A percentile compares a stretch with the other conserved stretches of the same genome.
Evolutionary conservation across 1,140 invertebrate genomes (phyloP).

Genomic region (Rhyacophila brunnea): DNA sequence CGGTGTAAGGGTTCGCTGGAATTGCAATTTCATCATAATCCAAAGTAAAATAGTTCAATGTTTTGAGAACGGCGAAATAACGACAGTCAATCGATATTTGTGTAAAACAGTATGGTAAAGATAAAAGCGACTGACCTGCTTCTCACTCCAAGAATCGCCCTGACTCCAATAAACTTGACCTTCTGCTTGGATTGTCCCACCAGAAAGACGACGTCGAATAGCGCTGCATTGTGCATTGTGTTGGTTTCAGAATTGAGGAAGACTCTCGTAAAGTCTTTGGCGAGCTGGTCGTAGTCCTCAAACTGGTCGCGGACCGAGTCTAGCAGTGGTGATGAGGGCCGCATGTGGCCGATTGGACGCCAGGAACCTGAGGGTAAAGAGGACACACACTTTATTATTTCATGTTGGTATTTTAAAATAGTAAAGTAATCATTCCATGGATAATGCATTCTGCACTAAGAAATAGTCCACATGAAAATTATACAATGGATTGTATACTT

Average conservation of each 20-base stretch:
- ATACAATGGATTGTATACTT: too few species aligned
- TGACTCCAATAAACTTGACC: slow-evolving; percentile 82
- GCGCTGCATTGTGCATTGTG: slow-evolving; percentile 66
- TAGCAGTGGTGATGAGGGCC: slow-evolving; percentile 86
- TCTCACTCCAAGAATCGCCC: slow-evolving; percentile 87
- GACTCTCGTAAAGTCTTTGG: slow-evolving; percentile 87
- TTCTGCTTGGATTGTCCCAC: slow-evolving; percentile 90
- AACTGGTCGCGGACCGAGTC: slow-evolving; percentile 90
- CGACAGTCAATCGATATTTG: too few species aligned
- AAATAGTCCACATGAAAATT: too few species aligned
- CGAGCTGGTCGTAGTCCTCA: slow-evolving; percentile 90
- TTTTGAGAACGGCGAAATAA: too few species aligned
- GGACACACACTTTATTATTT: too few species aligned
- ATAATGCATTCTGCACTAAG: too few species aligned
- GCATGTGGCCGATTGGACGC: slow-evolving; percentile 92
- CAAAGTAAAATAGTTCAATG: too few species aligned
- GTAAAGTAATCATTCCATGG: too few species aligned
- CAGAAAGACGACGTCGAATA: slow-evolving; percentile 89
- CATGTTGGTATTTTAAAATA: too few species aligned
- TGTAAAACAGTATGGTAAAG: too few species aligned
- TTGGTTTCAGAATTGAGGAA: slow-evolving; percentile 82
- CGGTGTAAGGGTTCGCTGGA: too few species aligned
- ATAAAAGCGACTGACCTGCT: slow-evolving; percentile 62
- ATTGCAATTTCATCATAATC: too few species aligned
- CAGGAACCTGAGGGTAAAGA: slow-evolving; percentile 67